These are phyloP conservation scores for Notothenia coriiceps DNA, from an alignment of 2,113 vertebrate species.

Conservation along the genomic window DNA sequence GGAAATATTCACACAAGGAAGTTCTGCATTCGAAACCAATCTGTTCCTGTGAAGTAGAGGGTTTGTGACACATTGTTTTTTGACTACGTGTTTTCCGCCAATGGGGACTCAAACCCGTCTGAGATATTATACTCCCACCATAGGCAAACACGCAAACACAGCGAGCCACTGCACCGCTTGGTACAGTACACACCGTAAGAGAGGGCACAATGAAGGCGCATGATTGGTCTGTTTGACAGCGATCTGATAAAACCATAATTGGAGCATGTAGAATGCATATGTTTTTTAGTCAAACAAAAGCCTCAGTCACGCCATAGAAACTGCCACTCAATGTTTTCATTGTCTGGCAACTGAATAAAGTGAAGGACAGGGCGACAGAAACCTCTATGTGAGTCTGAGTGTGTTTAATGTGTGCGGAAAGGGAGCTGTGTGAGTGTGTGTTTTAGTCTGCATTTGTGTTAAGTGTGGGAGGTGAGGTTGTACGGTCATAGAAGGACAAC, in stretches of 20 bases:
- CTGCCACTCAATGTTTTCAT: conserved; percentile 74
- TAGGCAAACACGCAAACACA: conserved; percentile 94
- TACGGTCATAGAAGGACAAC: conserved; percentile 77
- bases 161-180: conserved; percentile 87
- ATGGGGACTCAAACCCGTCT: conserved; percentile 64
- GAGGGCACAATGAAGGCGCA: conserved; percentile 71
- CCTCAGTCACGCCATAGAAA: conserved; percentile 76
- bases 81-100: conserved; percentile 52
- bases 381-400: conserved; percentile 59
- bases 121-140: conserved; percentile 84
- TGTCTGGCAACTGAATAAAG: conserved; percentile 76
- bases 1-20: conserved; percentile 43
- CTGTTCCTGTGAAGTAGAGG: conserved; percentile 55
- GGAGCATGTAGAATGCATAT: conserved; percentile 80
- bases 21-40: conserved; percentile 69
- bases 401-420: conserved; percentile 68
- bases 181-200: conserved; percentile 86
- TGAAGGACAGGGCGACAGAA: conserved; percentile 62
- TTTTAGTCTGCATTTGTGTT: conserved; percentile 37
- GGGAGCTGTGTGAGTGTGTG: conserved; percentile 45
- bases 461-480: conserved; percentile 42
- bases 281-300: conserved; percentile 81
- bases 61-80: conserved; percentile 68
- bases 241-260: conserved; percentile 84
- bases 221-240: conserved; percentile 80